A percentile compares a stretch with the other conserved stretches of the same genome.
These are phyloP conservation scores for Parnassius orleans DNA, from an alignment of 2,888 invertebrate species.

Conservation along the genomic window DNA sequence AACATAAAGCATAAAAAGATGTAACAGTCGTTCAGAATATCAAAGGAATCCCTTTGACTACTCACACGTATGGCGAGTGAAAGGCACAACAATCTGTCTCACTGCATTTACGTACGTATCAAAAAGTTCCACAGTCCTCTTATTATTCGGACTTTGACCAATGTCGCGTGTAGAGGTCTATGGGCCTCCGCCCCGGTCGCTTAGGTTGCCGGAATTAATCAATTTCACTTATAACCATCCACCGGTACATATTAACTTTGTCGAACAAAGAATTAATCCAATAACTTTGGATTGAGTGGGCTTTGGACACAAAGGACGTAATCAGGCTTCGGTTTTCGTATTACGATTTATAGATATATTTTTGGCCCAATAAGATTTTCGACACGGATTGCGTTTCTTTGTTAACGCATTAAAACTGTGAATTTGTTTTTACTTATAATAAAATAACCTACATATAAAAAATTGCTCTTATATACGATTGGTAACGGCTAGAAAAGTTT, in stretches of 20 bases:
- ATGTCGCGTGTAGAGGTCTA: conserved; percentile 46
- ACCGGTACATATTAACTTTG: conserved; percentile 42
- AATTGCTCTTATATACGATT: too few species aligned
- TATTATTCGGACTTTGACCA: conserved; percentile 56
- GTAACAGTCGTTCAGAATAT: conserved; percentile 38
- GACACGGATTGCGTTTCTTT: too few species aligned
- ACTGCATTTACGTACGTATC: conserved; percentile 50
- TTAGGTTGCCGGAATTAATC: conserved; percentile 49
- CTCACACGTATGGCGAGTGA: conserved; percentile 49
- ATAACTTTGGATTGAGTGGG: conserved; percentile 31
- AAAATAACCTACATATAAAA: too few species aligned
- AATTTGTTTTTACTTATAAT: too few species aligned
- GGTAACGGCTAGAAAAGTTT: conserved; percentile 1
- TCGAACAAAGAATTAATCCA: conserved; percentile 35
- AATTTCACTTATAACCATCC: conserved; percentile 55
- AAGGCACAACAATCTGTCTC: conserved; percentile 54
- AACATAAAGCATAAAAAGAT: conserved; percentile 17
- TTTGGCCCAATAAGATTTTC: not conserved
- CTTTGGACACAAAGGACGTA: conserved; percentile 27
- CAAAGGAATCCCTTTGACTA: conserved; percentile 63
- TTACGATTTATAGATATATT: conserved; percentile 21
- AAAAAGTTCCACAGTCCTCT: conserved; percentile 54
- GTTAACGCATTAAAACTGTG: too few species aligned
- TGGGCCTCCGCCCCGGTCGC: conserved; percentile 27
- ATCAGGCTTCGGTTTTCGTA: conserved; percentile 28